Conservation (phyloP, 2,113 vertebrate genomes). For the Caretta caretta region DNA sequence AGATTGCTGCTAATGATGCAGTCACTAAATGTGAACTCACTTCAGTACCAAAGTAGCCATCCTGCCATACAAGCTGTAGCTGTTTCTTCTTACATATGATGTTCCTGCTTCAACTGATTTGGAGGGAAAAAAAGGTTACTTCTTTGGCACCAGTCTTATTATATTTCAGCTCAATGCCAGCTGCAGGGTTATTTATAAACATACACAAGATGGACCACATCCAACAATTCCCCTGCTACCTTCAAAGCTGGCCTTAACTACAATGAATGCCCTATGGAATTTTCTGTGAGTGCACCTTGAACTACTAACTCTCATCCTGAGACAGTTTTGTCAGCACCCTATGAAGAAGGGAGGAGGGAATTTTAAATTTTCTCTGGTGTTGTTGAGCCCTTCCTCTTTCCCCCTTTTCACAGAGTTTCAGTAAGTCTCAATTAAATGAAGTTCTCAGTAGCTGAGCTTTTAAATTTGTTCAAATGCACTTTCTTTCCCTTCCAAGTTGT, state of each 20-base stretch:
- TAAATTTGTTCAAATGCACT: background rate
- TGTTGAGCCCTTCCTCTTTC: background rate
- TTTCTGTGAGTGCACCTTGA: background rate
- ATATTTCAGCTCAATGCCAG: background rate
- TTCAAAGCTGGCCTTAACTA: background rate
- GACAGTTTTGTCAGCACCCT: background rate
- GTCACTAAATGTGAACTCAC: background rate
- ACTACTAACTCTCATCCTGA: background rate
- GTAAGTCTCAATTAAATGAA: background rate
- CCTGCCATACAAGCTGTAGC: background rate
- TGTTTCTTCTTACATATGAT: background rate
- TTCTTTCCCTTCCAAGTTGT: background rate
- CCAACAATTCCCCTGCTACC: background rate
- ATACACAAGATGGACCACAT: background rate
- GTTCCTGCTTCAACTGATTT: background rate
- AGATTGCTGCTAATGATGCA: background rate
- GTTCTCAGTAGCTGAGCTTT: accelerated
- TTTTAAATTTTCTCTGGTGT: accelerated
- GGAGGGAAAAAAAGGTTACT: background rate
- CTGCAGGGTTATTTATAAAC: background rate
- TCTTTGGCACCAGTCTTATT: background rate
- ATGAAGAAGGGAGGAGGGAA: accelerated
- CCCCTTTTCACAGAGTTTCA: background rate
- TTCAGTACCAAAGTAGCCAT: background rate
- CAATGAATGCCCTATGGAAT: background rate